Evolutionary conservation across 2,113 vertebrate species (phyloP).

Genomic region (Suricata suricatta): DNA sequence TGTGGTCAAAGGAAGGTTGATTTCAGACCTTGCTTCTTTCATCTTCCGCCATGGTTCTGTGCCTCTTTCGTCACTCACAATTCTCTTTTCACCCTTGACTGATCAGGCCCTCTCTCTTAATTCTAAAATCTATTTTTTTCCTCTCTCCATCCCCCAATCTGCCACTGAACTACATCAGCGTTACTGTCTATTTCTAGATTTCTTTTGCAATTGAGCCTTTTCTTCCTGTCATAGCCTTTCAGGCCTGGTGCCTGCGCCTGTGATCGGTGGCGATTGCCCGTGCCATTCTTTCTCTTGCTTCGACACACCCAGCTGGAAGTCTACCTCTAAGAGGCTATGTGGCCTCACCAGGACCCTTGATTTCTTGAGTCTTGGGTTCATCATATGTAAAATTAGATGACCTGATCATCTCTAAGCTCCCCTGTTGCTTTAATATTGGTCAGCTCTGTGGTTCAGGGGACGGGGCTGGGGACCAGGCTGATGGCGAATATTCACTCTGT

Average conservation of each 20-base stretch:
- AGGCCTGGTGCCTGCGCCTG: background rate
- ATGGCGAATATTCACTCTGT: background rate
- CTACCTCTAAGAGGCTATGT: background rate
- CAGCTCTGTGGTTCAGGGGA: background rate
- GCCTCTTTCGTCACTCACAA: background rate
- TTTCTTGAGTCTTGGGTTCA: background rate
- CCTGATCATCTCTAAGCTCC: background rate
- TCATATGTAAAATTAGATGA: background rate
- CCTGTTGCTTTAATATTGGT: background rate
- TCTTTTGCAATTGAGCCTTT: constrained; percentile 42
- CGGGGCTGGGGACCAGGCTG: background rate
- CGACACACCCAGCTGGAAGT: background rate
- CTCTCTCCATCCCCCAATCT: background rate
- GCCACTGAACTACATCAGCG: background rate
- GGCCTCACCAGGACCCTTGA: background rate
- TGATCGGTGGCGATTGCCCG: background rate
- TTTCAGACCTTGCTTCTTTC: background rate
- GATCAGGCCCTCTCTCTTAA: constrained; percentile 11
- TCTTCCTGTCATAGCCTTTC: background rate
- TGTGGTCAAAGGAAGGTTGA: background rate
- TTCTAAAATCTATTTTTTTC: constrained; percentile 55
- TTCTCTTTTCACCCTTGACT: constrained; percentile 49
- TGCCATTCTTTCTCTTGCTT: background rate
- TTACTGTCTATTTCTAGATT: constrained; percentile 51
- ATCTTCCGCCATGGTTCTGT: background rate